phyloP scores from a whole-genome alignment of 2,797 vertebrate species.

The Circus cinereus region DNA sequence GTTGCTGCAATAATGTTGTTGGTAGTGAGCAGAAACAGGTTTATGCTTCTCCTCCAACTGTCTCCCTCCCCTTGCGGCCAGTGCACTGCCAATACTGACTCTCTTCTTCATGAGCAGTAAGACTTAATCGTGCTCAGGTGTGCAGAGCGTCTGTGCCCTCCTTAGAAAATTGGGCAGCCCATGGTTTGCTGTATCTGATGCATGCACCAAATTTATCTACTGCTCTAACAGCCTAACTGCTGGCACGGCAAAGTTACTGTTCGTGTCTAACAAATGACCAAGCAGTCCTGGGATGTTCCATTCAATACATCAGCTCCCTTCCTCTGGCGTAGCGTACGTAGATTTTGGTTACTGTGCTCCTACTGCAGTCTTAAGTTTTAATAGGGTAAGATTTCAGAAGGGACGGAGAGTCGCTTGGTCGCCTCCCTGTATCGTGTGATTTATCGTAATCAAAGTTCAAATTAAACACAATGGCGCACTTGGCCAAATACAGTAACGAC shows the following conservation, averaged over 20 bases:
- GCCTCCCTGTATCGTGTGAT: not conserved
- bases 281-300: not conserved
- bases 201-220: conserved; percentile 50
- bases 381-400: not conserved
- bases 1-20: conserved; percentile 56
- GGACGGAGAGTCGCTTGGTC: not conserved
- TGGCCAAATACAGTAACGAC: not conserved
- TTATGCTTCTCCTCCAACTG: conserved; percentile 52
- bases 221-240: conserved; percentile 41
- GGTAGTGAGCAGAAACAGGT: conserved; percentile 48
- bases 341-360: not conserved
- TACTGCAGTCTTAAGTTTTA: not conserved
- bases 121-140: conserved; percentile 76
- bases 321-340: not conserved
- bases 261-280: conserved; percentile 47
- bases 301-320: not conserved
- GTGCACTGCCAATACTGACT: conserved; percentile 33
- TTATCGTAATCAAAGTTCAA: not conserved
- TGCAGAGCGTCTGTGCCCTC: conserved; percentile 52
- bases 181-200: conserved; percentile 39
- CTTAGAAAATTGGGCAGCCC: conserved; percentile 64
- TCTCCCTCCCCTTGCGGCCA: conserved; percentile 10
- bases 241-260: conserved; percentile 35
- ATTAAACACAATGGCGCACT: not conserved
- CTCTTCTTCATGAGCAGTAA: conserved; percentile 41